Evolutionary conservation across 1,140 invertebrate species (phyloP).

Genomic region (Nebria ingens): DNA sequence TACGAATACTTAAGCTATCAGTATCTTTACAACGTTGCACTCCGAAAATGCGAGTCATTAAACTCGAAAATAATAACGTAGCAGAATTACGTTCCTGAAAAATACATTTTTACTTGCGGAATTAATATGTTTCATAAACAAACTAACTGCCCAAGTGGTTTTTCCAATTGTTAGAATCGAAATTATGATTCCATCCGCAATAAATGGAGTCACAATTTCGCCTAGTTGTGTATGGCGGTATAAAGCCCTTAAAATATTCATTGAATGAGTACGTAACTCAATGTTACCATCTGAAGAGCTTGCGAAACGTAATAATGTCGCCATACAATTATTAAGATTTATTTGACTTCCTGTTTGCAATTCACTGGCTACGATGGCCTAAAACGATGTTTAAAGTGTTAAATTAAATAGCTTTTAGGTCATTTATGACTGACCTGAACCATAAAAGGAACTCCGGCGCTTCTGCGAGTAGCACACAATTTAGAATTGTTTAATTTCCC

Average conservation of each 20-base stretch:
- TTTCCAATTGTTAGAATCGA: conserved; percentile 67
- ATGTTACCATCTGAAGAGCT: conserved; percentile 14
- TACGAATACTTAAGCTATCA: conserved; percentile 62
- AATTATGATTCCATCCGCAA: conserved; percentile 58
- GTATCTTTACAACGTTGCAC: conserved; percentile 64
- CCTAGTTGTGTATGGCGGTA: conserved; percentile 65
- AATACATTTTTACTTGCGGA: conserved; percentile 10
- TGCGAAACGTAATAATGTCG: conserved; percentile 41
- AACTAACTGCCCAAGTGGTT: conserved; percentile 62
- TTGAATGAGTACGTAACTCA: conserved; percentile 59
- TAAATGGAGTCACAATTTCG: conserved; percentile 59
- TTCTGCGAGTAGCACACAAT: conserved; percentile 74
- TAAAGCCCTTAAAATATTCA: conserved; percentile 77
- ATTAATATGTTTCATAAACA: background rate
- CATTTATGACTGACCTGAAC: conserved; percentile 51
- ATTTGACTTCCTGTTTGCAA: conserved; percentile 39
- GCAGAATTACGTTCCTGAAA: conserved; percentile 73
- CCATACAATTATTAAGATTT: conserved; percentile 52
- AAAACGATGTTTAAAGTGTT: no score
- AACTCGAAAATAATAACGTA: conserved; percentile 70
- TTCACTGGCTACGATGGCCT: conserved; percentile 66
- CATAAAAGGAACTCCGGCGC: conserved; percentile 86
- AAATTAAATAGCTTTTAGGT: background rate
- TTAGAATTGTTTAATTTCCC: conserved; percentile 36
- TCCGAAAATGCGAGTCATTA: conserved; percentile 85